Conservation (phyloP, 2,113 vertebrate species). For the Campylorhamphus procurvoides region DNA sequence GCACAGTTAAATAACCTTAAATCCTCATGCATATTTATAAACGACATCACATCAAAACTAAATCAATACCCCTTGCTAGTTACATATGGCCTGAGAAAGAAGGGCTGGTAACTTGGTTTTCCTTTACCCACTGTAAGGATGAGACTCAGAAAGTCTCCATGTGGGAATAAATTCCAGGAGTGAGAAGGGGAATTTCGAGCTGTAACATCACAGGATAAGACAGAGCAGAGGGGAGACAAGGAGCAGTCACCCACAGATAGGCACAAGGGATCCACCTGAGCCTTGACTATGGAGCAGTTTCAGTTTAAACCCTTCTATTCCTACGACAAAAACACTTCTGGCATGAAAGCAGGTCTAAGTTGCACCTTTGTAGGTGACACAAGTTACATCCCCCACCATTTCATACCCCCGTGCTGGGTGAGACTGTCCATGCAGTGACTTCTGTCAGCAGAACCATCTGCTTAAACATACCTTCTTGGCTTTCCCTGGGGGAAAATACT, state of each 20-base stretch:
- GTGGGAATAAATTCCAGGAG: not conserved
- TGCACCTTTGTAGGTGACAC: not conserved
- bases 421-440: not conserved
- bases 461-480: not conserved
- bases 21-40: slow-evolving; percentile 82
- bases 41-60: slow-evolving; percentile 57
- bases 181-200: not conserved
- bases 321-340: not conserved
- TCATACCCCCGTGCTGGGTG: not conserved
- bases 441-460: not conserved
- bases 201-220: not conserved
- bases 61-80: slow-evolving; percentile 73
- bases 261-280: not conserved
- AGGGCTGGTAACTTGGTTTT: slow-evolving; percentile 6
- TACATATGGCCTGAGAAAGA: slow-evolving; percentile 24
- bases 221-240: not conserved
- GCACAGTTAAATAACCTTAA: slow-evolving; percentile 70
- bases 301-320: not conserved
- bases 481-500: not conserved
- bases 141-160: not conserved
- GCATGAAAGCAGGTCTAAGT: not conserved
- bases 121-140: not conserved
- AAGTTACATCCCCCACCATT: not conserved
- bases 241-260: not conserved
- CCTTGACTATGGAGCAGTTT: not conserved